These are phyloP conservation scores for Reticulitermes lucifugus DNA, from an alignment of 2,888 invertebrate genomes.

Conservation along the genomic window DNA sequence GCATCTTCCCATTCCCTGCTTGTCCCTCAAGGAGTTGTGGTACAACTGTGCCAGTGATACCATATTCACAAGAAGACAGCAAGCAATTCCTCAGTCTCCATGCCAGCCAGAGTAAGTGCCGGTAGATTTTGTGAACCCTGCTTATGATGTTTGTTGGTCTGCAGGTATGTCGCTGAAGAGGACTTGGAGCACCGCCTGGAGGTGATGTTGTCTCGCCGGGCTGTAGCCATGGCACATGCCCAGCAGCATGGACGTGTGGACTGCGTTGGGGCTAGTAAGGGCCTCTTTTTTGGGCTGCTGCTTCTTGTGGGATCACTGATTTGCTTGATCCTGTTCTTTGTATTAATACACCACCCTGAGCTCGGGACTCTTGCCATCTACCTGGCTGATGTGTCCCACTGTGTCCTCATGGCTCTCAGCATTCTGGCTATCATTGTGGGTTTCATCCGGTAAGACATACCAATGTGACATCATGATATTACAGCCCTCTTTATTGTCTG, in stretches of 20 bases:
- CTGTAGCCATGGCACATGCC: constrained; percentile 87
- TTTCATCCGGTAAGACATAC: constrained; percentile 77
- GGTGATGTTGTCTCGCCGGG: constrained; percentile 87
- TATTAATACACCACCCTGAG: constrained; percentile 87
- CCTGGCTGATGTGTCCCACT: constrained; percentile 91
- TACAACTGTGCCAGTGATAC: no score
- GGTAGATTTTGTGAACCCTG: not conserved
- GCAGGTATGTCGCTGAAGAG: constrained; percentile 78
- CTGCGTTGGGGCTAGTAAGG: constrained; percentile 94
- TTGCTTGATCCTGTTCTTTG: constrained; percentile 95
- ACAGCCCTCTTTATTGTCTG: no score
- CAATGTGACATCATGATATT: no score
- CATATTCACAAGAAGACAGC: no score
- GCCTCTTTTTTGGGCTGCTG: constrained; percentile 91
- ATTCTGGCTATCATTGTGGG: constrained; percentile 91
- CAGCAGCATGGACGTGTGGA: constrained; percentile 88
- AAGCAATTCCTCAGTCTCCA: no score
- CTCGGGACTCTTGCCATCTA: constrained; percentile 89
- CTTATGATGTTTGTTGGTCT: not conserved
- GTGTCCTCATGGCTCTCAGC: constrained; percentile 87
- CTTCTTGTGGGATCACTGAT: constrained; percentile 91
- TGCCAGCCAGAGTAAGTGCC: not conserved
- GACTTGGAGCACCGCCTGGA: constrained; percentile 90
- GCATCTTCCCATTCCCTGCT: no score
- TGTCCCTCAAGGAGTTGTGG: no score